Percentiles rank a stretch among this genome's conserved stretches.
phyloP scores from a whole-genome alignment of 1,140 invertebrate species.

The Antheraea mylitta region DNA sequence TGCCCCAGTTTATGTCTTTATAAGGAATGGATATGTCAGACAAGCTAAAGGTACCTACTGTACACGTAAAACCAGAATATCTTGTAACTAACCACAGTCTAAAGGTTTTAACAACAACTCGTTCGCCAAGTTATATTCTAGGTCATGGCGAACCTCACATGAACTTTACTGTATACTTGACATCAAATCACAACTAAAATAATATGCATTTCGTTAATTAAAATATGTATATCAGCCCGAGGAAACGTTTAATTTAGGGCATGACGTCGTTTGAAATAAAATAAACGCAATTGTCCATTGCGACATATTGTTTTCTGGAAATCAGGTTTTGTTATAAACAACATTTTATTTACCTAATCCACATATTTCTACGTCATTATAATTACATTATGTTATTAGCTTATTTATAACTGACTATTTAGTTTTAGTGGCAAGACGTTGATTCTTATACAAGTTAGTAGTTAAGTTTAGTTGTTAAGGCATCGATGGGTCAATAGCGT shows the following conservation, averaged over 20 bases:
- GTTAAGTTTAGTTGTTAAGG: too few relatives aligned
- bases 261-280: slow-evolving; percentile 20
- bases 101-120: too few relatives aligned
- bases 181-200: neutral
- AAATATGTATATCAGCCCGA: neutral
- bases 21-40: too few relatives aligned
- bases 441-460: too few relatives aligned
- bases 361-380: neutral
- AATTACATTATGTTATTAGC: neutral
- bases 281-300: slow-evolving; percentile 15
- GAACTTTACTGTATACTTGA: slow-evolving; percentile 17
- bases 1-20: too few relatives aligned
- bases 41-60: too few relatives aligned
- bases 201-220: neutral
- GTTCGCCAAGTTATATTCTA: slow-evolving; percentile 16
- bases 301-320: slow-evolving; percentile 19
- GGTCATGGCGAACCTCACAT: slow-evolving; percentile 53
- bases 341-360: neutral
- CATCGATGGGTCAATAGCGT: too few relatives aligned
- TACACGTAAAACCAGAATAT: too few relatives aligned
- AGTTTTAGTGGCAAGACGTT: too few relatives aligned
- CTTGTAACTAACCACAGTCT: too few relatives aligned
- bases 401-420: too few relatives aligned
- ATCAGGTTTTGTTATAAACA: neutral
- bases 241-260: slow-evolving; percentile 24